Conservation (phyloP, 2,797 vertebrate genomes). For the Tolypeutes matacus region DNA sequence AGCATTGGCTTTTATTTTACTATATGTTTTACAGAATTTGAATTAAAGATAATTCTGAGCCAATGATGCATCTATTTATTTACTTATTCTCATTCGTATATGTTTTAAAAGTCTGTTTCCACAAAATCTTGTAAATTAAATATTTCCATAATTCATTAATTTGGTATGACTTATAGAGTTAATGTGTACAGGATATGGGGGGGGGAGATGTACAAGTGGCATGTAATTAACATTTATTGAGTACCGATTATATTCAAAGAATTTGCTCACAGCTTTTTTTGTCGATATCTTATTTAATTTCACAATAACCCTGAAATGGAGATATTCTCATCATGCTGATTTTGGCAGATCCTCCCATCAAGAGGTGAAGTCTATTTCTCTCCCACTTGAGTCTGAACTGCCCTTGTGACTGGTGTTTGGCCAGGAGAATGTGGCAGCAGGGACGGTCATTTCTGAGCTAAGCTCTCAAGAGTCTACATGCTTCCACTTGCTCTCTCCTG, state of each 20-base stretch:
- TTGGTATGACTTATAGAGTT: neutral
- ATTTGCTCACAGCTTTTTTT: slow-evolving; percentile 18
- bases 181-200: neutral
- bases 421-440: neutral
- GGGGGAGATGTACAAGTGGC: neutral
- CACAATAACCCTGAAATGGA: neutral
- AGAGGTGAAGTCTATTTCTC: neutral
- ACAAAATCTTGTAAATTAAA: neutral
- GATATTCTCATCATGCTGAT: neutral
- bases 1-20: slow-evolving; percentile 47
- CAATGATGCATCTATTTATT: slow-evolving; percentile 17
- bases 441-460: slow-evolving; percentile 10
- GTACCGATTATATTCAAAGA: slow-evolving; percentile 29
- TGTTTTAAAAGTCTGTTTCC: slow-evolving; percentile 6
- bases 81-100: slow-evolving; percentile 27
- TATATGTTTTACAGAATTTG: neutral
- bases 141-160: neutral
- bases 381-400: slow-evolving; percentile 33
- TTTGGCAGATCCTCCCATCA: neutral
- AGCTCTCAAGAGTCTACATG: neutral
- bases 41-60: slow-evolving; percentile 55
- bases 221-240: neutral
- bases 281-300: slow-evolving; percentile 11
- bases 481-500: neutral
- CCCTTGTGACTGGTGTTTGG: neutral